Conservation (phyloP, 92 coral and sea anemone genomes). For the Zoanthus solanderi region DNA sequence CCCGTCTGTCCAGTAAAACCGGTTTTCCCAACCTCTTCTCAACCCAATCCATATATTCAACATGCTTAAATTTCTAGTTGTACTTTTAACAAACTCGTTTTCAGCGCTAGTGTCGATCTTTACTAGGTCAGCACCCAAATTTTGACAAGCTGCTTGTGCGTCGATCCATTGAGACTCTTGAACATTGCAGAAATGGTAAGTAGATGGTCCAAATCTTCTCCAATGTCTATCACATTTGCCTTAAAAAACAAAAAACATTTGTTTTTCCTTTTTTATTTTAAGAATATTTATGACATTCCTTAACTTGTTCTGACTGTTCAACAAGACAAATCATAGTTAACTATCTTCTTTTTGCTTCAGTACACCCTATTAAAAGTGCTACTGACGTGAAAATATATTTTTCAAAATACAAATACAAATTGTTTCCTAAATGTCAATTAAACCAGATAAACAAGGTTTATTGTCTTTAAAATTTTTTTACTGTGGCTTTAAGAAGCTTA, state of each 20-base stretch:
- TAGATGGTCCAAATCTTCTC: neutral
- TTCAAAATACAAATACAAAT: too few relatives aligned
- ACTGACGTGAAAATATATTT: too few relatives aligned
- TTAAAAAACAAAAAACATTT: neutral
- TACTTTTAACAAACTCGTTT: conserved; percentile 3
- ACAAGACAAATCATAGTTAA: too few relatives aligned
- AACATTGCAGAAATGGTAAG: neutral
- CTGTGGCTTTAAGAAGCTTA: too few relatives aligned
- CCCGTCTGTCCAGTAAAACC: conserved; percentile 42
- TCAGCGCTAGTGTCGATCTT: conserved; percentile 2
- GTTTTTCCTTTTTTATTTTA: neutral
- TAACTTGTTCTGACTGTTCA: too few relatives aligned
- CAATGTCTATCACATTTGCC: conserved; percentile 10
- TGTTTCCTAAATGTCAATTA: too few relatives aligned
- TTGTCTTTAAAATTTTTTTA: too few relatives aligned
- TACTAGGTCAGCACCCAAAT: conserved; percentile 14
- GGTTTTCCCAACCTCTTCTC: neutral
- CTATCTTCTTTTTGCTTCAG: too few relatives aligned
- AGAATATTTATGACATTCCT: too few relatives aligned
- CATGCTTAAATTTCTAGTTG: neutral
- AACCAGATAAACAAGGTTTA: too few relatives aligned
- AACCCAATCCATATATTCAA: conserved; percentile 4
- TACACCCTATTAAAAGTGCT: too few relatives aligned
- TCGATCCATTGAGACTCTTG: conserved; percentile 2
- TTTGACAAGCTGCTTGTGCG: conserved; percentile 26